These are phyloP conservation scores for Pheucticus melanocephalus DNA, from an alignment of 2,113 vertebrate species.

Conservation along the genomic window DNA sequence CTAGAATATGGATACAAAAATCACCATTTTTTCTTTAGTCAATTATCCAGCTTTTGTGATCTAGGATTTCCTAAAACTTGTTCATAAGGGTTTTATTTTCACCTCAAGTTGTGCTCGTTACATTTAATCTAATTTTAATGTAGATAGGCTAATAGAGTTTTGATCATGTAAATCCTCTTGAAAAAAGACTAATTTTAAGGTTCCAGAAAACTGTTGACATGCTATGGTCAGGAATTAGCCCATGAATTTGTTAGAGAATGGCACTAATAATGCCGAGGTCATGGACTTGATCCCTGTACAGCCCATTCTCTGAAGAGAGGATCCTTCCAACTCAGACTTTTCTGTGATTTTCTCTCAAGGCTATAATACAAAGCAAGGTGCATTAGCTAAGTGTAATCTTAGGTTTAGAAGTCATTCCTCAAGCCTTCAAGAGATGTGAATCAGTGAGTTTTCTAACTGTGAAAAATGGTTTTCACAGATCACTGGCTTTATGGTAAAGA, in stretches of 20 bases:
- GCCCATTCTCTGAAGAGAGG: not conserved
- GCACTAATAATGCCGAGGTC: not conserved
- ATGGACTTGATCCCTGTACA: not conserved
- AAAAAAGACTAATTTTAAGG: not conserved
- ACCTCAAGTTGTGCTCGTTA: not conserved
- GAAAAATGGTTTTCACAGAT: not conserved
- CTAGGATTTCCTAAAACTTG: not conserved
- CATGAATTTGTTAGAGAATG: not conserved
- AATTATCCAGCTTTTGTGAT: not conserved
- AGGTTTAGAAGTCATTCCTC: not conserved
- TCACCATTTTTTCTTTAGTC: not conserved
- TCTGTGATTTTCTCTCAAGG: not conserved
- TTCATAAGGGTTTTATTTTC: not conserved
- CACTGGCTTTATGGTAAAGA: not conserved
- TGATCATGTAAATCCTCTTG: not conserved
- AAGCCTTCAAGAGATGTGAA: not conserved
- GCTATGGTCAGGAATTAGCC: not conserved
- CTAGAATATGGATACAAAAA: not conserved
- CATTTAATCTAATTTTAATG: not conserved
- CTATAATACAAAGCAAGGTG: not conserved
- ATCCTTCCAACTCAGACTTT: not conserved
- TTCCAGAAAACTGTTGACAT: not conserved
- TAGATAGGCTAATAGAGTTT: not conserved
- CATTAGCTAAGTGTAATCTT: not conserved
- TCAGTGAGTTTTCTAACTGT: not conserved